Evolutionary conservation across 2,888 invertebrate genomes (phyloP), one percentile per base, ranked within the genome.

Genomic region (Cephus sareptanus): DNA sequence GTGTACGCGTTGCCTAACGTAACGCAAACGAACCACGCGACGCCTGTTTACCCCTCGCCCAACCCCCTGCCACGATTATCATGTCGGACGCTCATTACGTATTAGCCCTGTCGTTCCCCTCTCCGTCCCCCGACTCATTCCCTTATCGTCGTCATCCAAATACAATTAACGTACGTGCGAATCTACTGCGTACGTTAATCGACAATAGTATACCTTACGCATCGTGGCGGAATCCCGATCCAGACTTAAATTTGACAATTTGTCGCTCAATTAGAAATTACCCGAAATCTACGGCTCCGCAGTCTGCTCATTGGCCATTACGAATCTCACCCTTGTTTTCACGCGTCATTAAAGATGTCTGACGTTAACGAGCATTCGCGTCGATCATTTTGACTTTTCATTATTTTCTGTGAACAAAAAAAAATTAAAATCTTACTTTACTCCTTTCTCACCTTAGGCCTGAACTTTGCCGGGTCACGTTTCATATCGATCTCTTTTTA

Each of bases 1-100:
- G 31, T 68, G 71, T 71, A 30, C 71, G 15, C 23, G 74, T 79
- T 79, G 73, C 79, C 74, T 76, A 76, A 79, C 12, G 30, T 15
- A 34, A 34, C 71, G 40, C 40, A 9, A 56, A 23, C 9, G 23
- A 4, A 23, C 23, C 9, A 56, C 40, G 40, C 9, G 40, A 56
- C 2, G 40, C 2, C 40, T 9, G 40, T 1, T 9, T 23, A 40
- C 15, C 40, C 40, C 40, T 9, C 6, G 9, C 23, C 40, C 40
- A 23, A 15, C 6, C 23, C 23, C 4, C 40, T 3, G 0, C 12
- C 11, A 0, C 15, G 3, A 13, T 4, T 4, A 40, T 15, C 23
- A 9, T 9, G 9, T 23, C 40, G 40, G 40, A 56, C 23, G 40
- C 23, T 56, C 40, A 23, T 56, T 56, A 56, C 15, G 40, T 56